Conservation (phyloP, 1,140 invertebrate genomes). For the Druon quercuslanigerum region DNA sequence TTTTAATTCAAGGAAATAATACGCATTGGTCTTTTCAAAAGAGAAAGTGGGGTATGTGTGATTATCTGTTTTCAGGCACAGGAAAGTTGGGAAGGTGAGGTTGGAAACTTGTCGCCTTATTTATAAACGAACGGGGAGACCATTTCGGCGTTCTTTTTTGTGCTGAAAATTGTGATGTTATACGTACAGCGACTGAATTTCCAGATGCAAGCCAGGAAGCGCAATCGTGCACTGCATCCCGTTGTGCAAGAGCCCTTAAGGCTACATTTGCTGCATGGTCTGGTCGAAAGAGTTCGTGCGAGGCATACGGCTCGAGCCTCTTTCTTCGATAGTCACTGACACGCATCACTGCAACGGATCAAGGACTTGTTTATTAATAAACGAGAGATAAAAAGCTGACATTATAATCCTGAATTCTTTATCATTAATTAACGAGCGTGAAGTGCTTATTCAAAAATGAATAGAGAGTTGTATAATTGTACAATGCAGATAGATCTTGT, state of each 20-base stretch:
- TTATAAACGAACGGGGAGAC: neutral
- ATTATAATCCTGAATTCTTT: neutral
- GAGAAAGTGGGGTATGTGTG: too few species aligned
- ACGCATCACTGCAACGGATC: conserved; percentile 84
- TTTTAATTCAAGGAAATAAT: too few species aligned
- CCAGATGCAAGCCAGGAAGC: conserved; percentile 85
- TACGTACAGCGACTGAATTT: conserved; percentile 88
- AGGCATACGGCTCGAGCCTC: conserved; percentile 85
- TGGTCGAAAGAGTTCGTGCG: conserved; percentile 89
- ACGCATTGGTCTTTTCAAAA: too few species aligned
- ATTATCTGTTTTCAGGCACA: neutral
- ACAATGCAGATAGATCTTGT: too few species aligned
- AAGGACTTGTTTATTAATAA: neutral
- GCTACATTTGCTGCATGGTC: conserved; percentile 89
- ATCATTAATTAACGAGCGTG: neutral
- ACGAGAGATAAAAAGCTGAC: neutral
- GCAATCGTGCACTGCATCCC: conserved; percentile 90
- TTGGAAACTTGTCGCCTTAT: conserved; percentile 24
- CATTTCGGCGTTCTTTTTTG: conserved; percentile 10
- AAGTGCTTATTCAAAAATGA: neutral
- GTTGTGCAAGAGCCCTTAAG: conserved; percentile 86
- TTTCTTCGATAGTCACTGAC: conserved; percentile 89
- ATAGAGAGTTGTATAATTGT: too few species aligned
- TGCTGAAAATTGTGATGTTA: neutral
- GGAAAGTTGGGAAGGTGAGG: neutral